Base-by-base conservation (phyloP, 2,797 vertebrate species). In the Cryptoblepharus egeriae region DNA sequence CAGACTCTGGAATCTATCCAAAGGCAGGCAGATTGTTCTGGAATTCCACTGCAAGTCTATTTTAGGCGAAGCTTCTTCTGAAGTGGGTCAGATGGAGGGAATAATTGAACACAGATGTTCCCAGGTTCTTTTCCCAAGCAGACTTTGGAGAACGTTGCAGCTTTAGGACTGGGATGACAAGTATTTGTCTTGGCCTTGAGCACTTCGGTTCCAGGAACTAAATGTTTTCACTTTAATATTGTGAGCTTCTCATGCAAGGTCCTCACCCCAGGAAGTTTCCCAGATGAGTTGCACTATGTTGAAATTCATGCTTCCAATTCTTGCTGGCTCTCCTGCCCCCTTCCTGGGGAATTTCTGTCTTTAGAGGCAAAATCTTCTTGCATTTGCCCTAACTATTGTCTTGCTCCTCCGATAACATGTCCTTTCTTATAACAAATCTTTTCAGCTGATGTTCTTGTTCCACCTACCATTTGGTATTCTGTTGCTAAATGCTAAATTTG, bases 41-140 rank as follows among this genome's bases (percentile, higher is more conserved):
- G 30, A 55, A 55, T 81, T 67, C 63, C 20, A 6, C 0, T 13
- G 18, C 24, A 52, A n/a, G 30, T 24, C 42, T 49, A 11, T 73
- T 35, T 65, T 60, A 67, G 64, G 58, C 12, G 22, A 69, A 49
- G 30, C n/a, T 32, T 60, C 30, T 58, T 39, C 32, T 20, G 30
- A 61, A 61, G 13, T 69, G 71, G 68, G 69, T 77, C 79, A 67
- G 30, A 71, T 71, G 24, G 37, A 4, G 11, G 63, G 49, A 64
- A 20, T 77, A 76, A 77, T 35, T 81, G 39, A 49, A 32, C 18
- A 20, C 74, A 77, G 37, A 77, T 64, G 69, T 77, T 73, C 61
- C 75, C 60, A 60, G 37, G 30, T 12, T 45, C 73, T 64, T 77
- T 49, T 37, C 73, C 49, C 58, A 35, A 22, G 55, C 60, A 42